Base-by-base conservation (phyloP, 2,113 vertebrate species). In the Brachirus orientalis region DNA sequence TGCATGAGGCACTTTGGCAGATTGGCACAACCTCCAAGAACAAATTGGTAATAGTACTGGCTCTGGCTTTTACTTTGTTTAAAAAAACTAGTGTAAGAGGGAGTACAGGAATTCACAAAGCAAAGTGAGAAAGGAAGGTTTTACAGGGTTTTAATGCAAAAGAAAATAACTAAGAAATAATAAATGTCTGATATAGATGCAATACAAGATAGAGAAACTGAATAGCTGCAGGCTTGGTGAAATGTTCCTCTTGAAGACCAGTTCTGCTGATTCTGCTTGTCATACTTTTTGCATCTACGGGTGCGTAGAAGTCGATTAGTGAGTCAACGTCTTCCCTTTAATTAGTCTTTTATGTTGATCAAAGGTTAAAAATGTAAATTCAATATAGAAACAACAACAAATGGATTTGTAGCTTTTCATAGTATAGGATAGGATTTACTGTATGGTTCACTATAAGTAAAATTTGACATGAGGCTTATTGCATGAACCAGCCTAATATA, bases 241-340 rank as follows among this genome's bases (percentile, higher is more conserved):
- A 51, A 50, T 41, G 22, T 69, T 59, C 51, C 69, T 60, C 52
- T 54, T 57, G 14, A 72, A 58, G 65, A 36, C 46, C 67, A 69
- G 22, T 28, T 2, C 22, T 28, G 22, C 28, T 28, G 28, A 28
- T 28, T 1, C 3, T 6, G 6, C 28, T 28, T 28, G 28, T 28
- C 28, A 28, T 28, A 28, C 28, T 28, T 28, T 28, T 28, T 6
- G 6, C 28, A 28, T 28, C 28, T 28, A 28, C 6, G 28, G 3
- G 28, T 28, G 28, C 28, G 28, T 6, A 28, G 28, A 28, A 3
- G 1, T n/a, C n/a, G n/a, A n/a, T n/a, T n/a, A n/a, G n/a, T n/a
- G n/a, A n/a, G n/a, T n/a, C n/a, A n/a, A 11, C 41, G 28, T 0
- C 37, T 48, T 66, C 35, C 22, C 7, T 71, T 62, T 62, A 77